A percentile compares a stretch with the other conserved stretches of the same genome.
Evolutionary conservation across 2,797 vertebrate species (phyloP).

Genomic region (Neosalanx taihuensis): DNA sequence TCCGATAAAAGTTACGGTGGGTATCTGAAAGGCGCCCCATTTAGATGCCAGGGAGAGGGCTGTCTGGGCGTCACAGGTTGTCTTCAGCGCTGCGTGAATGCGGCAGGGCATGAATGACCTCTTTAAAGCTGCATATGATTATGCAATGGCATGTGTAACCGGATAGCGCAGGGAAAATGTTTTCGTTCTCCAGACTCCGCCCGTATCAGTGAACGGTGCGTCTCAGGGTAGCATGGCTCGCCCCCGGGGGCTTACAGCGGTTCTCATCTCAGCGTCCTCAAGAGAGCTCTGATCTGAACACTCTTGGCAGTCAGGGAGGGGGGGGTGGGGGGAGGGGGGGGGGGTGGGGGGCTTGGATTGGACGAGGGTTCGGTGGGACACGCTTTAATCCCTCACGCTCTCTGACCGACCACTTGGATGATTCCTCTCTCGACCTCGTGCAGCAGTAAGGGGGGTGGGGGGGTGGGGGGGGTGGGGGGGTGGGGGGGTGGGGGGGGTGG

Average conservation of each 20-base stretch:
- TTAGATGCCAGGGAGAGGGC: conserved; percentile 26
- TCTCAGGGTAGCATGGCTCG: conserved; percentile 24
- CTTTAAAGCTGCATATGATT: conserved; percentile 62
- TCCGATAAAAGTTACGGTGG: neutral
- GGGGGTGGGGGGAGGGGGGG: neutral
- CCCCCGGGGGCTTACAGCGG: neutral
- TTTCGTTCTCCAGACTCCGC: conserved; percentile 48
- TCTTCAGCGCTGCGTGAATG: conserved; percentile 57
- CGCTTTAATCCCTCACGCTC: neutral
- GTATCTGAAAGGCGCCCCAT: conserved; percentile 22
- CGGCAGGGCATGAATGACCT: conserved; percentile 59
- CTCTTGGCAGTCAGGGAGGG: neutral
- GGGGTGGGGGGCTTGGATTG: neutral
- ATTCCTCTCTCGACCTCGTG: too few species aligned
- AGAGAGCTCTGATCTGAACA: neutral
- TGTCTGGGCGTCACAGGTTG: conserved; percentile 53
- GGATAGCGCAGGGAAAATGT: conserved; percentile 58
- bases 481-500: too few species aligned
- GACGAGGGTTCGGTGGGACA: neutral
- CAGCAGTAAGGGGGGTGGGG: too few species aligned
- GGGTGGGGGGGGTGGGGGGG: too few species aligned
- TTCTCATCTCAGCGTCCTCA: neutral
- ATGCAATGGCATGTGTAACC: conserved; percentile 65
- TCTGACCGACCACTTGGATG: neutral
- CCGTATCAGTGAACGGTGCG: conserved; percentile 52